These are phyloP conservation scores for Python bivittatus DNA, from an alignment of 2,113 vertebrate genomes.

Conservation along the genomic window DNA sequence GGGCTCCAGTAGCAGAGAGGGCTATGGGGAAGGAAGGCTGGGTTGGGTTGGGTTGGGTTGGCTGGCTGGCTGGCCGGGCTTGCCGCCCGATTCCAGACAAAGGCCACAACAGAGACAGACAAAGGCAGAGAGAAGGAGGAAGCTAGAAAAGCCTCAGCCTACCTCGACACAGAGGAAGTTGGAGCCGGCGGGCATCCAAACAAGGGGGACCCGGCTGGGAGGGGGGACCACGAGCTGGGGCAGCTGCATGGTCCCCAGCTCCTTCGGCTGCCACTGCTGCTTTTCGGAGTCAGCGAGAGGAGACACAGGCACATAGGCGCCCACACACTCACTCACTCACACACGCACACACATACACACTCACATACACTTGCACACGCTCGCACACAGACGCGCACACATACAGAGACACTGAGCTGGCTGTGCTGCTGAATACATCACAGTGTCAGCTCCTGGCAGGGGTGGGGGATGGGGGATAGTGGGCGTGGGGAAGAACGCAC, in stretches of 20 bases:
- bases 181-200: constrained; percentile 62
- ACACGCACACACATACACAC: not conserved
- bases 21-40: not conserved
- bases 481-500: not conserved
- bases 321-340: not conserved
- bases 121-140: constrained; percentile 40
- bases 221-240: constrained; percentile 55
- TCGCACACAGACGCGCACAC: not conserved
- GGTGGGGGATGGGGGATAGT: not conserved
- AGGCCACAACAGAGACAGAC: constrained; percentile 35
- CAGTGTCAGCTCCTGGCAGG: constrained; percentile 21
- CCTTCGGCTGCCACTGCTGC: not conserved
- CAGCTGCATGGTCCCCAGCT: constrained; percentile 58
- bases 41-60: not conserved
- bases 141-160: not conserved
- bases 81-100: constrained; percentile 18
- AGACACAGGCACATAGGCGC: not conserved
- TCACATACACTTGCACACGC: not conserved
- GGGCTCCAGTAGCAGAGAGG: too few relatives aligned
- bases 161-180: constrained; percentile 67
- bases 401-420: not conserved
- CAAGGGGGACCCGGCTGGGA: constrained; percentile 54
- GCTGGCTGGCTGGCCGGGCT: not conserved
- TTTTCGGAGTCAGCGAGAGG: not conserved
- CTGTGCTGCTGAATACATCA: constrained; percentile 25